phyloP scores from a whole-genome alignment of 2,113 vertebrate species.

The Dryoscopus gambensis region DNA sequence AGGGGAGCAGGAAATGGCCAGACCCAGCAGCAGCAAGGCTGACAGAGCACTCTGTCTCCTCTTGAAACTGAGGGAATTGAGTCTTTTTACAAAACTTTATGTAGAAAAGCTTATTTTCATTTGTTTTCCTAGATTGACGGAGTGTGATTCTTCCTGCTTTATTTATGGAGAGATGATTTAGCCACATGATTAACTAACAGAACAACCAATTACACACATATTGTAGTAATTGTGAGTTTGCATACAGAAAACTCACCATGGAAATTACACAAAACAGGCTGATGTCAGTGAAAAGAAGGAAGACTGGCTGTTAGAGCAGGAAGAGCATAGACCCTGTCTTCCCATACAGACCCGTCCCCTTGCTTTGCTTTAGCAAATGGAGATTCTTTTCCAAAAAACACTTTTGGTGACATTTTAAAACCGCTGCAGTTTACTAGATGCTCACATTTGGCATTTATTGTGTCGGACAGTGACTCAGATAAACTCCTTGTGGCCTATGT shows the following conservation, averaged over 20 bases:
- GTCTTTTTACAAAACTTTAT: background rate
- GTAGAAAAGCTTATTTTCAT: background rate
- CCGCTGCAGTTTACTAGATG: background rate
- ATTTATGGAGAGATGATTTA: slow-evolving; percentile 25
- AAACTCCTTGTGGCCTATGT: background rate
- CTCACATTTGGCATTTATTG: background rate
- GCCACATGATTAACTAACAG: background rate
- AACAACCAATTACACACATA: background rate
- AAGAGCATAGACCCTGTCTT: background rate
- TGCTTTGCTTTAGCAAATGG: background rate
- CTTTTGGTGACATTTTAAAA: background rate
- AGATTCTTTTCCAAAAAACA: background rate
- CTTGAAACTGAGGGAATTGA: background rate
- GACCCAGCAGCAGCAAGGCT: background rate
- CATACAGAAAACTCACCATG: background rate
- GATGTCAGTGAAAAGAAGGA: background rate
- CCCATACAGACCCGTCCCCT: background rate
- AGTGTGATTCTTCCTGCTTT: background rate
- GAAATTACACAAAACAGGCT: background rate
- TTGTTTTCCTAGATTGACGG: slow-evolving; percentile 13
- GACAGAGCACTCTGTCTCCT: background rate
- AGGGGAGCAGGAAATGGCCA: background rate
- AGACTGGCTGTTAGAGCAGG: background rate
- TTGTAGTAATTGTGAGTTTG: slow-evolving; percentile 7
- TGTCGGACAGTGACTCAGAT: background rate